A percentile compares a stretch with the other conserved stretches of the same genome.
Conservation (phyloP, 2,113 vertebrate species). For the Phyllopteryx taeniolatus region DNA sequence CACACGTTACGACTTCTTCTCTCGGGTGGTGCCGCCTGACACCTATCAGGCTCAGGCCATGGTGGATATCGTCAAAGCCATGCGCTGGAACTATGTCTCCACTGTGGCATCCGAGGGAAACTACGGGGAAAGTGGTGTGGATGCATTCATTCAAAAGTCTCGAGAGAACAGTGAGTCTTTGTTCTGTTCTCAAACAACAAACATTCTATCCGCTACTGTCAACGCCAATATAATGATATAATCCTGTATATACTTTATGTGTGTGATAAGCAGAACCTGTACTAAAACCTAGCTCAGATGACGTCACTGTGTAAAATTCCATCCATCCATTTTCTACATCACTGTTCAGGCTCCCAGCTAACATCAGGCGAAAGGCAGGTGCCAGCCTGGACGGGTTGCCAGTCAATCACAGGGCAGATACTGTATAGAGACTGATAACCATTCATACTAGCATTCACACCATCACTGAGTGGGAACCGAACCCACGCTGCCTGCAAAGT, state of each 20-base stretch:
- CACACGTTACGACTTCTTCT: constrained; percentile 97
- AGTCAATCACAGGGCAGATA: neutral
- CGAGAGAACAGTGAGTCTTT: constrained; percentile 88
- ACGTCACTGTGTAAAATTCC: neutral
- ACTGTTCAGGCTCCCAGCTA: no score
- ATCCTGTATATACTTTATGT: neutral
- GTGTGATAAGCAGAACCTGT: neutral
- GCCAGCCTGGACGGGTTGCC: neutral
- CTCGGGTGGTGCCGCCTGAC: constrained; percentile 90
- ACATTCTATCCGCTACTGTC: neutral
- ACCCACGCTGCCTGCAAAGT: neutral
- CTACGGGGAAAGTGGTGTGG: constrained; percentile 92
- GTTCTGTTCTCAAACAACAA: neutral
- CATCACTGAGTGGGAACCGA: neutral
- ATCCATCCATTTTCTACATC: neutral
- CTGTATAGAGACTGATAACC: neutral
- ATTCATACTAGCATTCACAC: neutral
- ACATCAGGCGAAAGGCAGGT: no score
- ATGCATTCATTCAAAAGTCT: constrained; percentile 94
- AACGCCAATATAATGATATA: neutral
- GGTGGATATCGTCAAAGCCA: constrained; percentile 94
- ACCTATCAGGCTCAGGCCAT: constrained; percentile 96
- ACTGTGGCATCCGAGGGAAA: constrained; percentile 93
- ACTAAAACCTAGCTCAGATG: neutral
- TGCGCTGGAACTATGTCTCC: constrained; percentile 95